Evolutionary conservation across 2,888 invertebrate species (phyloP).

Genomic region (Coelinius sp.): DNA sequence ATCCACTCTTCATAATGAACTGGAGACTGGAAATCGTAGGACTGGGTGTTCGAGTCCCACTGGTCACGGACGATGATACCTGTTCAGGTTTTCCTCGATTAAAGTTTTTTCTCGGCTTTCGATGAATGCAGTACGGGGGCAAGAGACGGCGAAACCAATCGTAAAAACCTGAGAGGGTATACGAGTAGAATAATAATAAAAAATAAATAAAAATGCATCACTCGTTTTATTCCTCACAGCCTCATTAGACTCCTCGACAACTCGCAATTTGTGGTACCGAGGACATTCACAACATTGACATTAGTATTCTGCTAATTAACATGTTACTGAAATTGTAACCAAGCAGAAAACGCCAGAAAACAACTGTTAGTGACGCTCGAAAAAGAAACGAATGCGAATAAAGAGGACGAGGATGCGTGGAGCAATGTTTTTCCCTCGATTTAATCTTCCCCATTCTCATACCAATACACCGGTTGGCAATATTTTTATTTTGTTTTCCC

Average conservation of each 20-base stretch:
- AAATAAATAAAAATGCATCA: conserved; percentile 5
- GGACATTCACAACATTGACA: conserved; percentile 56
- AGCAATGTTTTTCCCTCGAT: conserved; percentile 22
- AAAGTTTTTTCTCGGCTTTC: too few species aligned
- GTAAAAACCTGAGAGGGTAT: too few species aligned
- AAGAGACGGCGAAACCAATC: too few species aligned
- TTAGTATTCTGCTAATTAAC: conserved; percentile 68
- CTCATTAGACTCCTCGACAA: conserved; percentile 38
- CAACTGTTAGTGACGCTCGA: background rate
- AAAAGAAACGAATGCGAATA: conserved; percentile 2
- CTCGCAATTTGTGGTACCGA: conserved; percentile 51
- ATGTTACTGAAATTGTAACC: conserved; percentile 65
- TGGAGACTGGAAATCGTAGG: too few species aligned
- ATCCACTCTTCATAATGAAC: conserved; percentile 12
- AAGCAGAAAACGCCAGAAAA: conserved; percentile 20
- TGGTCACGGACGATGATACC: too few species aligned
- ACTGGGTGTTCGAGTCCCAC: too few species aligned
- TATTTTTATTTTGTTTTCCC: conserved; percentile 26
- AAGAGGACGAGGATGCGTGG: conserved; percentile 1
- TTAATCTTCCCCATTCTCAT: conserved; percentile 1
- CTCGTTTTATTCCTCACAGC: background rate
- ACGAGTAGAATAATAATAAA: too few species aligned
- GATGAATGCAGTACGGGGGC: too few species aligned
- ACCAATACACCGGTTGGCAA: background rate
- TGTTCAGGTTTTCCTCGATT: too few species aligned